A percentile compares a stretch with the other conserved stretches of the same genome.
These are phyloP conservation scores for Phataginus tetradactyla DNA, from an alignment of 2,797 vertebrate species.

Conservation along the genomic window DNA sequence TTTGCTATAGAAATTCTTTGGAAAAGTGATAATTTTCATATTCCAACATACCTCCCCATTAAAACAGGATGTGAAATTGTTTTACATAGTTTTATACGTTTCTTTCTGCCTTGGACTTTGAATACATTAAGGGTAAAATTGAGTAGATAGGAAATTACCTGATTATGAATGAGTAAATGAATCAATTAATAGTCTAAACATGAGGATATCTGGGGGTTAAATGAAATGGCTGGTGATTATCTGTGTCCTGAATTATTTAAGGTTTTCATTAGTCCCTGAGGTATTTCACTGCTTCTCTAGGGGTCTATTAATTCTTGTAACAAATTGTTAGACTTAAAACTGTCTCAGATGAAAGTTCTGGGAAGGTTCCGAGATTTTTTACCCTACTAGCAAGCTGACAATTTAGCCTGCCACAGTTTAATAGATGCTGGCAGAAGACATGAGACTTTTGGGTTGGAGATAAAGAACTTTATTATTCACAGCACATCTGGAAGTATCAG, in stretches of 20 bases:
- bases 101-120: slow-evolving; percentile 48
- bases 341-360: not conserved
- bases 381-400: not conserved
- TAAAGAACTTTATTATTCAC: not conserved
- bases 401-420: not conserved
- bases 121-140: slow-evolving; percentile 24
- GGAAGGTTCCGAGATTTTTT: not conserved
- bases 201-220: not conserved
- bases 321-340: not conserved
- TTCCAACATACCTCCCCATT: not conserved
- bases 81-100: not conserved
- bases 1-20: slow-evolving; percentile 2
- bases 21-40: not conserved
- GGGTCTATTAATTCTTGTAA: not conserved
- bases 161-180: not conserved
- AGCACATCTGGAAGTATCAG: not conserved
- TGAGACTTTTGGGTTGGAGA: not conserved
- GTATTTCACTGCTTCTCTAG: not conserved
- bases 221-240: slow-evolving; percentile 15
- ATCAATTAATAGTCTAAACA: not conserved
- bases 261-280: slow-evolving; percentile 23
- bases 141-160: not conserved
- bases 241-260: not conserved
- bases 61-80: not conserved
- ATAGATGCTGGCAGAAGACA: not conserved